These are phyloP conservation scores for Ctenopoma multispine DNA, from an alignment of 2,797 vertebrate species.

Conservation along the genomic window DNA sequence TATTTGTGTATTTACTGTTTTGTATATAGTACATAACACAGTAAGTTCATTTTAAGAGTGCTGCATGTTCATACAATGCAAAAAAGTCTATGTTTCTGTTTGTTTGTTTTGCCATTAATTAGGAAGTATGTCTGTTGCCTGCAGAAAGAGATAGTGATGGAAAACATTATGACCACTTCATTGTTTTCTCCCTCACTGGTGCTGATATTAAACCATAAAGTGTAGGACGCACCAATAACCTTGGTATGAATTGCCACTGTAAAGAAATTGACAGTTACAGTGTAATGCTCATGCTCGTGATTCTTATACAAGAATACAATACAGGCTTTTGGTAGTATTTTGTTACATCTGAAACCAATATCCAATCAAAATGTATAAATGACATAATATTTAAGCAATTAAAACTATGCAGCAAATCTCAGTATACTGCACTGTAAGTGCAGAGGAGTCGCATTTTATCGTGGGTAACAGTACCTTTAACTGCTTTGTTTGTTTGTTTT, in stretches of 20 bases:
- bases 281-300: neutral
- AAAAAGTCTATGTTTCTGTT: neutral
- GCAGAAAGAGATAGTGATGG: constrained; percentile 84
- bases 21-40: constrained; percentile 26
- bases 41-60: constrained; percentile 45
- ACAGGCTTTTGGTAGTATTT: neutral
- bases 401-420: neutral
- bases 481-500: neutral
- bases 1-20: constrained; percentile 20
- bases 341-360: neutral
- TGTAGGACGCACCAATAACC: constrained; percentile 72
- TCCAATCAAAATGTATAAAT: neutral
- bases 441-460: neutral
- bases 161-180: constrained; percentile 82
- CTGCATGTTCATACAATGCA: constrained; percentile 45
- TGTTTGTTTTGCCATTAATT: constrained; percentile 78
- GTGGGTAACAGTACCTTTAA: too few relatives aligned
- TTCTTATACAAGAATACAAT: neutral
- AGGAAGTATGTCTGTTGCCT: constrained; percentile 83
- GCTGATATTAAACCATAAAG: constrained; percentile 84
- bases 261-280: constrained; percentile 25
- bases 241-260: constrained; percentile 63
- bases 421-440: neutral
- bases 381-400: neutral
- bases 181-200: constrained; percentile 74